Evolutionary conservation across 2,113 vertebrate genomes (phyloP).

Genomic region (Terrapene triunguis): DNA sequence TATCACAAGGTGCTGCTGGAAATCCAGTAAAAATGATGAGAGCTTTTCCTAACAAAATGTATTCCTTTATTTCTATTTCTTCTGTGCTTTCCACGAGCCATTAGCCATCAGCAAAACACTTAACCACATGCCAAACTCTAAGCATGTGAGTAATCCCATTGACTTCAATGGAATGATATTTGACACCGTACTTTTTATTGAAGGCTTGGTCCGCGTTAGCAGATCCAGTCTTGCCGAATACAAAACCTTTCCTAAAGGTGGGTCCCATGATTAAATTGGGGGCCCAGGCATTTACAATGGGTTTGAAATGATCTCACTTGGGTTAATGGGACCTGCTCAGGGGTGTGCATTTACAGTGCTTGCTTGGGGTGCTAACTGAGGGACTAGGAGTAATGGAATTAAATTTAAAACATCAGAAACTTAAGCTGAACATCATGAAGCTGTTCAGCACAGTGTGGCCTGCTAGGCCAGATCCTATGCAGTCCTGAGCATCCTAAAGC

Average conservation of each 20-base stretch:
- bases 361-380: no score
- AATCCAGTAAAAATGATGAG: background rate
- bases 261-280: background rate
- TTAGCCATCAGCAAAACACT: background rate
- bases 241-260: background rate
- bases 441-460: background rate
- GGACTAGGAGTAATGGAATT: background rate
- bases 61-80: rapidly evolving
- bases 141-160: background rate
- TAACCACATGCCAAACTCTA: background rate
- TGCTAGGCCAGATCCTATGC: background rate
- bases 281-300: background rate
- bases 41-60: background rate
- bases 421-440: background rate
- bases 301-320: background rate
- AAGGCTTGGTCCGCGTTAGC: rapidly evolving
- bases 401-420: background rate
- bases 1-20: background rate
- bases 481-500: background rate
- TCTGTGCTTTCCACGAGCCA: background rate
- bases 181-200: background rate
- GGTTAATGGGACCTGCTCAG: background rate
- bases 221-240: rapidly evolving
- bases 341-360: background rate
- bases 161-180: background rate